Base-by-base conservation (phyloP, 2,113 vertebrate genomes). In the Oncorhynchus clarkii region DNA sequence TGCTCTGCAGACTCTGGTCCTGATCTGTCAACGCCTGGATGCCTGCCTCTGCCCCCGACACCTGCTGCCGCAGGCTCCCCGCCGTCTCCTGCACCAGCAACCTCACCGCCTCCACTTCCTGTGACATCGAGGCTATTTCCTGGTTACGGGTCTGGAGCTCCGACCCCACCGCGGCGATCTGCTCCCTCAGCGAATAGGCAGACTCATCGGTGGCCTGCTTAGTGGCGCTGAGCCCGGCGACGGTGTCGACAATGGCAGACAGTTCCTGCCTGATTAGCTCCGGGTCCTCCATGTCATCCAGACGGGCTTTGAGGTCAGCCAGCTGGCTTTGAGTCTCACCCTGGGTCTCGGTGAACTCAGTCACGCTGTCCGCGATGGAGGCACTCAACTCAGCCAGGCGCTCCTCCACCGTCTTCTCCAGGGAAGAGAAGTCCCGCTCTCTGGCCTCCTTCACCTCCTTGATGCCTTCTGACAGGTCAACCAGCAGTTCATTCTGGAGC, bases 321-420 rank as follows among this genome's bases (percentile, higher is more conserved):
- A 99, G 93, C 79, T 98, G 95, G 62, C 92, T 89, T 88, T 95
- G 96, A 31, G 94, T 92, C 79, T 92, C 93, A 60, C 94, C 93
- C 91, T 99, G 98, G 6, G 96, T 93, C 0, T 93, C 92, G 0
- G 97, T 94, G 87, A 98, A 95, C 78, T 96, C 93, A 2, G 93
- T 89, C 12, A 98, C 93, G 78, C 96, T 98, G 87, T 95, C 96
- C 0, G 91, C 91, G 86, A 99, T 95, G 80, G 97, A 98, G 77
- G 90, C 93, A 72, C 95, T 97, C 82, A 96, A 92, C 85, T 99
- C 96, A 0, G 94, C 95, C 82, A 99, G 88, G 20, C 96, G 94
- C 73, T 98, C 96, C 87, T 97, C 96, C 31, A 99, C 95, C 0
- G 96, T 96, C 83, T 90, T 94, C 92, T 98, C 97, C 59, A 99